Evolutionary conservation across 2,797 vertebrate genomes (phyloP).

Genomic region (Anas georgica): DNA sequence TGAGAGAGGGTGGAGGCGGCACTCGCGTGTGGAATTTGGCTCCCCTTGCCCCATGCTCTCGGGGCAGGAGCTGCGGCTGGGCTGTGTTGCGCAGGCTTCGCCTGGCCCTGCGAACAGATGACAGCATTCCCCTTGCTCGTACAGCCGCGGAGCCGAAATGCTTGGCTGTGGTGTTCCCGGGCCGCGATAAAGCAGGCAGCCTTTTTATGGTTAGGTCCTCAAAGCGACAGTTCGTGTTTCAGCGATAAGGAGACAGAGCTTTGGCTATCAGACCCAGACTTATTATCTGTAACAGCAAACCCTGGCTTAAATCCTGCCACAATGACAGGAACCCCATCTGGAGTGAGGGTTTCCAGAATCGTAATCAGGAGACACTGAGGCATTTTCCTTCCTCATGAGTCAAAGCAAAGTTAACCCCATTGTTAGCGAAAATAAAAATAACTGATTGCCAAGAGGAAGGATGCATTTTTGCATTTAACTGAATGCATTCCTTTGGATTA

Average conservation of each 20-base stretch:
- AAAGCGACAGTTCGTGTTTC: constrained; percentile 59
- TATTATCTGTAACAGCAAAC: constrained; percentile 66
- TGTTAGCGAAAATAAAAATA: constrained; percentile 26
- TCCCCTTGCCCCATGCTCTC: background rate
- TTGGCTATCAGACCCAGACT: constrained; percentile 52
- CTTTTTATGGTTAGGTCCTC: constrained; percentile 76
- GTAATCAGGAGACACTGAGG: constrained; percentile 48
- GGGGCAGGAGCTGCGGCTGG: constrained; percentile 74
- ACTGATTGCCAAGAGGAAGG: background rate
- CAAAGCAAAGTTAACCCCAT: constrained; percentile 61
- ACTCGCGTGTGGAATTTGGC: background rate
- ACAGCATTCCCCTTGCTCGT: constrained; percentile 78
- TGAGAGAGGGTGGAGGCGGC: background rate
- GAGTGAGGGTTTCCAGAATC: constrained; percentile 73
- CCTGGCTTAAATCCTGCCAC: constrained; percentile 49
- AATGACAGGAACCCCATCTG: constrained; percentile 70
- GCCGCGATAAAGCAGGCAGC: constrained; percentile 68
- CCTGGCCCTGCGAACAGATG: constrained; percentile 81
- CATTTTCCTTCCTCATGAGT: constrained; percentile 64
- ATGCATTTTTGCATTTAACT: constrained; percentile 19
- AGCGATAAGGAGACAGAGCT: constrained; percentile 74
- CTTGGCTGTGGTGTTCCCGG: constrained; percentile 40
- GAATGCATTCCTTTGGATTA: constrained; percentile 1
- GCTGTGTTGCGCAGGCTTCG: constrained; percentile 74
- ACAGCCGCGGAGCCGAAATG: constrained; percentile 9